Conservation (phyloP, 2,113 vertebrate species). For the Neofelis nebulosa region DNA sequence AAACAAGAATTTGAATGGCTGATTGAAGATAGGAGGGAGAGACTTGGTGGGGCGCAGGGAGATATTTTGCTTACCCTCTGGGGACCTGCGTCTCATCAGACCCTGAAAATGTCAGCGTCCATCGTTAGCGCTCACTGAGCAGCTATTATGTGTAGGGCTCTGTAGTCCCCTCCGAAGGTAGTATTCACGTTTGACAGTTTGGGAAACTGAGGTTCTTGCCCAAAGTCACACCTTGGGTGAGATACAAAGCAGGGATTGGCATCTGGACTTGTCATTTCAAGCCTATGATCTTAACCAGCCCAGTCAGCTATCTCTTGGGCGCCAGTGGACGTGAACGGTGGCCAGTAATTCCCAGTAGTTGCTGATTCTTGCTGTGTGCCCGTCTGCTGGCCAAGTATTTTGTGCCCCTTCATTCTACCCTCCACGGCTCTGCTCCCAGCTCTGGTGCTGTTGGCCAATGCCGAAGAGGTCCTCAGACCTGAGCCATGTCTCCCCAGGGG, state of each 20-base stretch:
- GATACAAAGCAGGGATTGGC: not conserved
- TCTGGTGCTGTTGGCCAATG: accelerated
- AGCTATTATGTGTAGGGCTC: not conserved
- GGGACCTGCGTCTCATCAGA: not conserved
- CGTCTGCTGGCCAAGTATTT: not conserved
- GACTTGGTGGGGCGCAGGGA: not conserved
- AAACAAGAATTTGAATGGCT: not conserved
- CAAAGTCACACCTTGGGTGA: not conserved
- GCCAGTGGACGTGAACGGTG: not conserved
- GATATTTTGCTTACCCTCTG: not conserved
- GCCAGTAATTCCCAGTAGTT: accelerated
- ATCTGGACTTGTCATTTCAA: not conserved
- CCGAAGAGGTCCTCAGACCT: not conserved
- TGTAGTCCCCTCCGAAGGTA: not conserved
- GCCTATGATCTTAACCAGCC: not conserved
- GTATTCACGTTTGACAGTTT: not conserved
- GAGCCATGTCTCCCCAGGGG: not conserved
- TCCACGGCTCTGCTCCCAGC: accelerated
- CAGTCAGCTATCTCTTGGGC: too few relatives aligned
- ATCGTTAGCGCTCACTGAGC: accelerated
- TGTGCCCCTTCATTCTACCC: accelerated
- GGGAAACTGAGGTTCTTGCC: not conserved
- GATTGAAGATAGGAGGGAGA: not conserved
- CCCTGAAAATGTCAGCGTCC: not conserved
- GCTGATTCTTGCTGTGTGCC: not conserved